These are phyloP conservation scores for Sepiola atlantica DNA, from an alignment of 2,888 invertebrate species.

Conservation along the genomic window DNA sequence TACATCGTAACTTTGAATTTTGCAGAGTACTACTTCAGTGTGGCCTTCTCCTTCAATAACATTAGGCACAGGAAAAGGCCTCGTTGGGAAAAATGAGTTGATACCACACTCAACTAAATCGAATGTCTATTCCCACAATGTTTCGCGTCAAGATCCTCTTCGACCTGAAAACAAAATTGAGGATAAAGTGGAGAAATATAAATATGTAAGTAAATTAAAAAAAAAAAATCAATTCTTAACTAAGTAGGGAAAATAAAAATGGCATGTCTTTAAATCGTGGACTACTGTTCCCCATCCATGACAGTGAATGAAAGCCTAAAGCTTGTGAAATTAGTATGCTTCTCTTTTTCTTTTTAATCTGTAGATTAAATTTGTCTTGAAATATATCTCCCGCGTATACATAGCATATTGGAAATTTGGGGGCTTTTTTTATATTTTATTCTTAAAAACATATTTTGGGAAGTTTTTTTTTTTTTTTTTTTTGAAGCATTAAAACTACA, in stretches of 20 bases:
- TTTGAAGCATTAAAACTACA: no score
- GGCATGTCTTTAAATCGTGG: neutral
- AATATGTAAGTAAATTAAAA: conserved; percentile 44
- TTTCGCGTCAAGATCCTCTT: conserved; percentile 42
- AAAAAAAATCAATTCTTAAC: conserved; percentile 12
- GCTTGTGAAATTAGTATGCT: no score
- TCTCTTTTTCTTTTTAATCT: no score
- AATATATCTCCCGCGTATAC: no score
- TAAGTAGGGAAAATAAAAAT: neutral
- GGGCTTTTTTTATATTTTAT: no score
- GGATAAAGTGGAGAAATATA: conserved; percentile 44
- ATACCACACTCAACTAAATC: conserved; percentile 43
- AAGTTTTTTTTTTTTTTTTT: no score
- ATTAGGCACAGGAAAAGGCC: conserved; percentile 62
- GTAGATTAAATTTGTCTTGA: no score
- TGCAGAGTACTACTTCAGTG: conserved; percentile 40
- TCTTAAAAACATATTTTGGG: no score
- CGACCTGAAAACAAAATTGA: conserved; percentile 45
- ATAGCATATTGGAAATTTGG: no score
- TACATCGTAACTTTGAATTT: conserved; percentile 41
- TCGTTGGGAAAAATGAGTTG: conserved; percentile 58
- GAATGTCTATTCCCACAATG: conserved; percentile 46
- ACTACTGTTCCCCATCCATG: no score
- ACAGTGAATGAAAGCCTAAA: no score
- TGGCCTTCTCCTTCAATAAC: conserved; percentile 60